phyloP scores from a whole-genome alignment of 2,113 vertebrate species.

The Pampusana beccarii region DNA sequence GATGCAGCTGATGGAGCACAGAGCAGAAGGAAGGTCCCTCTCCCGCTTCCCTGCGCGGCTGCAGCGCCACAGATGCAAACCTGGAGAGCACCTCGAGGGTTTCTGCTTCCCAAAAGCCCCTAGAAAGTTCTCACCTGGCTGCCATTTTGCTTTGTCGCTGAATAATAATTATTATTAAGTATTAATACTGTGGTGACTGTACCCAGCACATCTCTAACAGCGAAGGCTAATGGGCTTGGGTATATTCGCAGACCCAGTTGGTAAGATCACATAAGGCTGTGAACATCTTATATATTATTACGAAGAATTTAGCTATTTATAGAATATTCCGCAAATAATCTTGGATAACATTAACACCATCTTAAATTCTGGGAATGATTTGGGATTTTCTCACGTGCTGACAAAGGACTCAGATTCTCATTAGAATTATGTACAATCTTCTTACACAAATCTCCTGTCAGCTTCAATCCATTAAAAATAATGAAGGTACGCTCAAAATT shows the following conservation, averaged over 20 bases:
- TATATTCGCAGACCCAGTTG: accelerated
- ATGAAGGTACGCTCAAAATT: constrained; percentile 35
- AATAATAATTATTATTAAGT: background rate
- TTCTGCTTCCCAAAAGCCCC: too few species aligned
- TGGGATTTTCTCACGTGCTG: accelerated
- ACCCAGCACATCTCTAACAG: background rate
- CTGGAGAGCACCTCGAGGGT: too few species aligned
- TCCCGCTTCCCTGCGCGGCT: too few species aligned
- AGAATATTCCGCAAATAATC: constrained; percentile 9
- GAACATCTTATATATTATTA: accelerated
- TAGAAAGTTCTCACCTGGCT: too few species aligned
- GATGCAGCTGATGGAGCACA: too few species aligned
- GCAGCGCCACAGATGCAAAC: too few species aligned
- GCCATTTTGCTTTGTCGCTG: background rate
- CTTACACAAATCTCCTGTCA: constrained; percentile 54
- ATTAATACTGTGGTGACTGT: accelerated
- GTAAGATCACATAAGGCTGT: accelerated
- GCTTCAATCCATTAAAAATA: constrained; percentile 32
- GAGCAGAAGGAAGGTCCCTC: too few species aligned
- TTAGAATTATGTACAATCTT: constrained; percentile 39
- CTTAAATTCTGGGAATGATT: background rate
- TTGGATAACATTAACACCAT: constrained; percentile 16
- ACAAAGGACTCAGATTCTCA: constrained; percentile 2
- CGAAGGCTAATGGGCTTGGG: accelerated
- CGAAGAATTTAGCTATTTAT: background rate